Conservation (phyloP, 2,113 vertebrate species). For the Glaucidium brasilianum region DNA sequence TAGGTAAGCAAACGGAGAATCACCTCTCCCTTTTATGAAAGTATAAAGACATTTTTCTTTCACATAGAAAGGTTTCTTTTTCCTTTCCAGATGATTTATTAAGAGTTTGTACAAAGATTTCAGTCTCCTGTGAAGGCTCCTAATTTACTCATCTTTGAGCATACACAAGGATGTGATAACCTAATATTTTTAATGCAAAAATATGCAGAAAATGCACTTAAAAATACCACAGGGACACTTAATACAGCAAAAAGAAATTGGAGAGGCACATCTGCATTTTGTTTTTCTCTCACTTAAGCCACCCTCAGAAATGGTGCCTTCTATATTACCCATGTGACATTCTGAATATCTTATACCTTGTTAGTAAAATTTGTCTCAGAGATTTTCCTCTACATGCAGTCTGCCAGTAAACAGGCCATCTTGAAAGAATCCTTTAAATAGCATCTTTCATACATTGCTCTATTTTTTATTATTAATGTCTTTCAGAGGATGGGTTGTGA, state of each 20-base stretch:
- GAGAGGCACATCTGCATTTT: constrained; percentile 23
- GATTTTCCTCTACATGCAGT: not conserved
- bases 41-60: not conserved
- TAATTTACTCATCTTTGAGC: constrained; percentile 25
- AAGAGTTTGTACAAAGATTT: constrained; percentile 22
- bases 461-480: constrained; percentile 46
- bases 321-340: not conserved
- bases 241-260: not conserved
- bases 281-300: constrained; percentile 12
- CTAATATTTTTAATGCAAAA: constrained; percentile 56
- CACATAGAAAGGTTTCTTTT: not conserved
- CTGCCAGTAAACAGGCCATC: not conserved
- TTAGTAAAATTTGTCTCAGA: constrained; percentile 5
- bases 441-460: not conserved
- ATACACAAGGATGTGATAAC: constrained; percentile 15
- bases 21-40: not conserved
- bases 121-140: not conserved
- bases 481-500: constrained; percentile 18
- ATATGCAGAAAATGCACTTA: constrained; percentile 30
- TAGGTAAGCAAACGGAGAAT: not conserved
- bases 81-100: constrained; percentile 21
- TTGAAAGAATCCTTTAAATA: constrained; percentile 14
- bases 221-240: not conserved
- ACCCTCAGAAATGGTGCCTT: not conserved
- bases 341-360: not conserved